These are phyloP conservation scores for Nibea albiflora DNA, from an alignment of 2,113 vertebrate species.

Conservation along the genomic window DNA sequence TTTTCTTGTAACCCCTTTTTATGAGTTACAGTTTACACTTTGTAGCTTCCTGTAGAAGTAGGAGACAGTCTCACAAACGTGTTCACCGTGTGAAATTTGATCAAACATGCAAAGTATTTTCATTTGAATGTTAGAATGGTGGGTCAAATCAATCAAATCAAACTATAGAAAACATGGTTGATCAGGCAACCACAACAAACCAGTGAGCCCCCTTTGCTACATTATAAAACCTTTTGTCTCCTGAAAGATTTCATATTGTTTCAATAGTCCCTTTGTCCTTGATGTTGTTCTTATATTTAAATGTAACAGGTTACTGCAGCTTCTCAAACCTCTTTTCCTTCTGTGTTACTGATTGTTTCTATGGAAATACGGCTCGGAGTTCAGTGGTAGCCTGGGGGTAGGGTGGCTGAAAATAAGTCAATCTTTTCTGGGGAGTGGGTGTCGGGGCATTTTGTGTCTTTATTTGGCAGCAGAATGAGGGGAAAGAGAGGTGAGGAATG, in stretches of 20 bases:
- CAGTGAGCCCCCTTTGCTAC: background rate
- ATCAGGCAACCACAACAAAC: background rate
- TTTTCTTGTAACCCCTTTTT: background rate
- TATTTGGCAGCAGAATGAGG: background rate
- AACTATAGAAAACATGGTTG: background rate
- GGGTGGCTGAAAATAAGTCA: background rate
- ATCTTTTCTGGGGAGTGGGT: background rate
- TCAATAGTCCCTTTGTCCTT: background rate
- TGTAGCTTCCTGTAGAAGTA: background rate
- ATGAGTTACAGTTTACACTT: slow-evolving; percentile 6
- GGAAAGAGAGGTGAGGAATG: background rate
- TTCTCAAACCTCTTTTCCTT: background rate
- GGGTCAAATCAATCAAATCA: too few relatives aligned
- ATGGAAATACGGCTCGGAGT: background rate
- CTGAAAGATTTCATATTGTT: background rate
- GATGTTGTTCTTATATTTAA: background rate
- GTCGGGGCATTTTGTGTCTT: background rate
- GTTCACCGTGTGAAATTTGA: background rate
- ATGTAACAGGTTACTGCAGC: background rate
- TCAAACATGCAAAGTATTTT: background rate
- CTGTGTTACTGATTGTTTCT: background rate
- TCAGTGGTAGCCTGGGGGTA: background rate
- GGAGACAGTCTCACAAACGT: background rate
- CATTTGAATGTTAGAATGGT: too few relatives aligned
- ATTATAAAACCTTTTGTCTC: background rate